Conservation (phyloP, 2,113 vertebrate genomes). For the Antennarius striatus region DNA sequence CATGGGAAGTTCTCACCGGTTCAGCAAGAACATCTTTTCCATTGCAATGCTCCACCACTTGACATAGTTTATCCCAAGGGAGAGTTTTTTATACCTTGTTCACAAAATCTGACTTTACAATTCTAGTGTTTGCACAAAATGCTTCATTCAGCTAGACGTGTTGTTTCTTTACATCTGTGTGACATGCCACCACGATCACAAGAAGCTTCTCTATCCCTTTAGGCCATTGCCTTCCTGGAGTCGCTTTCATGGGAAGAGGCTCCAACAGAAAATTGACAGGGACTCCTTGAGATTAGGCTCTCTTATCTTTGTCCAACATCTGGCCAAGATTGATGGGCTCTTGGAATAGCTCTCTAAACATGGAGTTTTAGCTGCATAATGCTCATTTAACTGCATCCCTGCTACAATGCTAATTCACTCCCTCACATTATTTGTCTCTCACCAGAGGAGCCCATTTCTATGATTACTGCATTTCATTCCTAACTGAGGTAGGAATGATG, state of each 20-base stretch:
- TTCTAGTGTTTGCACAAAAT: constrained; percentile 30
- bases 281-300: constrained; percentile 63
- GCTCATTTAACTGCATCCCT: constrained; percentile 68
- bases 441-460: constrained; percentile 62
- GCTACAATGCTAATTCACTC: constrained; percentile 68
- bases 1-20: constrained; percentile 19
- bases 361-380: constrained; percentile 68
- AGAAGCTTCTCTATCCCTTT: constrained; percentile 49
- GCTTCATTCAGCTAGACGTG: constrained; percentile 47
- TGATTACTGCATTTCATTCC: constrained; percentile 67
- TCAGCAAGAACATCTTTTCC: constrained; percentile 18
- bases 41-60: constrained; percentile 21
- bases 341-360: constrained; percentile 69
- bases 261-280: constrained; percentile 67
- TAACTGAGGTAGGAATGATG: constrained; percentile 49
- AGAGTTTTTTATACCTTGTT: constrained; percentile 27
- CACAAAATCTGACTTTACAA: constrained; percentile 37
- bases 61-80: constrained; percentile 14
- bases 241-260: constrained; percentile 61
- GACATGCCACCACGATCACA: constrained; percentile 43
- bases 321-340: constrained; percentile 74
- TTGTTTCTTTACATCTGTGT: constrained; percentile 54
- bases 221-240: constrained; percentile 56
- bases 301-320: constrained; percentile 75
- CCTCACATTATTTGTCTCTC: constrained; percentile 66